Base-by-base conservation (phyloP, 1,140 invertebrate genomes). In the Dreissena polymorpha region DNA sequence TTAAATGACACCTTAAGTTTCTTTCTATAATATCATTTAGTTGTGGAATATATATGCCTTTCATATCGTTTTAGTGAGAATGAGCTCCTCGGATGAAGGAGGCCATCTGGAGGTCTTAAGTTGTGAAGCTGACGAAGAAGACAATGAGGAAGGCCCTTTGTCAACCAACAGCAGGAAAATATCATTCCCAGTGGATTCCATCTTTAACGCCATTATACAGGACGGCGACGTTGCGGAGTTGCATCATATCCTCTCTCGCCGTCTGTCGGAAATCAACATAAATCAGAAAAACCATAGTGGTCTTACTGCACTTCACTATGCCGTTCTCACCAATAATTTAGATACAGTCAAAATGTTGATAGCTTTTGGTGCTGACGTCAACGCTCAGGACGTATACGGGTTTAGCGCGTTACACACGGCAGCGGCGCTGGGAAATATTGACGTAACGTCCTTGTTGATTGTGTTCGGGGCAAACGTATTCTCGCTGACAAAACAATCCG, bases 331-430 rank as follows among this genome's bases (percentile, higher is more conserved):
- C 55, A 91, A 99, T 94, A 99, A 99, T 93, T 93, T 98, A 88
- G 97, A 99, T 90, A 98, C 99, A 96, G 98, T 99, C 68, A 97
- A 99, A 94, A 99, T 99, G 94, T 95, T 99, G 82, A 96, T 99
- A 72, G 95, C 96, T 87, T 95, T 98, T 92, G 97, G 97, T 67
- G 98, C 98, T 8, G 97, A 99, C 93, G 96, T 99, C 25, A 99
- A 99, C 93, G 95, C 96, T 67, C 96, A 98, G 86, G 99, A 99
- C 94, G 98, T 99, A 91, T 98, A 99, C 94, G 98, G 99, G 60
- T 99, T 99, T 98, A 99, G 98, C 50, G 98, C 99, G 10, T 94
- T 99, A n/a, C 99, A 99, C 93, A 98, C 98, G 65, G 99, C 98
- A 25, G 97, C 98, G 49, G 98, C 97, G 83, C 99, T 98, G 93